Base-by-base conservation (phyloP, 1,140 invertebrate species). In the Brachionus rotundiformis region DNA sequence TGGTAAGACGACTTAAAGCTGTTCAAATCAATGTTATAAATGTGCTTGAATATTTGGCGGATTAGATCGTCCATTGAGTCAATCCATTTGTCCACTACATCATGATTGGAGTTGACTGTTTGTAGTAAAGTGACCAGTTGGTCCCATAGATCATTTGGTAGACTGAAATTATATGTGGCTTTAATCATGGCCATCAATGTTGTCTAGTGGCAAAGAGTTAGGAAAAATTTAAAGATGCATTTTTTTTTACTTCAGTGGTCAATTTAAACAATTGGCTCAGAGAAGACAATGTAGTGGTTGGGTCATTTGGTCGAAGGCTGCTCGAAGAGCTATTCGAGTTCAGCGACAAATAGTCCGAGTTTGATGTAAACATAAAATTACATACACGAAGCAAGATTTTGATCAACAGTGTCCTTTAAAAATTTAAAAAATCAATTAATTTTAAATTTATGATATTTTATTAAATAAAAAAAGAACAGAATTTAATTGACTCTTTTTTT, bases 111-210 rank as follows among this genome's bases (percentile, higher is more conserved):
- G 1, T 95, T 97, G 0, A 98, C 89, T 8, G 93, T 92, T 0
- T 93, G 93, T 2, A 98, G 89, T 27, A 96, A 92, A 82, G 91
- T 90, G 83, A 97, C 91, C 87, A 98, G 96, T 85, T 94, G 93
- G 88, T 98, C 94, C 96, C 96, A 98, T 4, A 98, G 88, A 84
- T 94, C 92, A 7, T 92, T 89, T 73, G 92, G 92, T 75, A 96
- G 94, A 3, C 93, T 91, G 2, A 98, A 95, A 88, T 97, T 96
- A 81, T 98, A 90, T 88, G 98, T 97, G 0, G 95, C 95, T 86
- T 96, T 95, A 83, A 98, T 98, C 95, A 95, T 98, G 0, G 95
- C 97, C 47, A 98, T 95, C 83, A 98, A 96, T 13, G 98, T 87
- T 1, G 96, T 98, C 90, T 98, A 92, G 85, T 94, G 88, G 84